phyloP scores from a whole-genome alignment of 2,113 vertebrate genomes.

The Guaruba guarouba region DNA sequence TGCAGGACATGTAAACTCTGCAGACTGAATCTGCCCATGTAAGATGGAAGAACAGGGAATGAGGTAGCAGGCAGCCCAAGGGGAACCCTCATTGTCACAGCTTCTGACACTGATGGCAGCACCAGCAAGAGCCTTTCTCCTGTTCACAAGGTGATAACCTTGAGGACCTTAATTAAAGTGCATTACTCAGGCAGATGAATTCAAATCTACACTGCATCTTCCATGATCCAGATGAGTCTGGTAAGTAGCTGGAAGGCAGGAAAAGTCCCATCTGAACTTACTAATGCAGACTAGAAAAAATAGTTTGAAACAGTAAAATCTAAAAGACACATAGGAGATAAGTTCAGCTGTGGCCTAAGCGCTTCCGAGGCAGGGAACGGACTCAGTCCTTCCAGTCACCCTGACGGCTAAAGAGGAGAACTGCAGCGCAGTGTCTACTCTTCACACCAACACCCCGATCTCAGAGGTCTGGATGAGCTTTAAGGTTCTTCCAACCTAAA shows the following conservation, averaged over 20 bases:
- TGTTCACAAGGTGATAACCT: background rate
- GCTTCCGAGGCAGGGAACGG: background rate
- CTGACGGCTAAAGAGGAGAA: background rate
- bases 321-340: background rate
- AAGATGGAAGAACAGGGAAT: background rate
- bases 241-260: background rate
- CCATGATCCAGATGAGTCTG: background rate
- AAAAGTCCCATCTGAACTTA: background rate
- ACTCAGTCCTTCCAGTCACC: fast-evolving
- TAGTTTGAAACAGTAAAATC: background rate
- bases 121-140: background rate
- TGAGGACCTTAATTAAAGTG: background rate
- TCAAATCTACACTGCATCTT: background rate
- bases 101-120: background rate
- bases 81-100: background rate
- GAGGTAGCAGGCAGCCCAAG: background rate
- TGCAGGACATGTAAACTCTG: background rate
- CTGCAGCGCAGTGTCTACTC: fast-evolving
- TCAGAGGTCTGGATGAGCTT: background rate
- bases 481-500: background rate
- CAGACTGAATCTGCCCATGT: background rate
- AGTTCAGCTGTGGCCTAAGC: too few relatives aligned
- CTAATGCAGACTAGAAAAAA: background rate
- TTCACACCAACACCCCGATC: background rate
- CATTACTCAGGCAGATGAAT: background rate